Conservation (phyloP, 2,888 invertebrate genomes). For the Pammene aurita region DNA sequence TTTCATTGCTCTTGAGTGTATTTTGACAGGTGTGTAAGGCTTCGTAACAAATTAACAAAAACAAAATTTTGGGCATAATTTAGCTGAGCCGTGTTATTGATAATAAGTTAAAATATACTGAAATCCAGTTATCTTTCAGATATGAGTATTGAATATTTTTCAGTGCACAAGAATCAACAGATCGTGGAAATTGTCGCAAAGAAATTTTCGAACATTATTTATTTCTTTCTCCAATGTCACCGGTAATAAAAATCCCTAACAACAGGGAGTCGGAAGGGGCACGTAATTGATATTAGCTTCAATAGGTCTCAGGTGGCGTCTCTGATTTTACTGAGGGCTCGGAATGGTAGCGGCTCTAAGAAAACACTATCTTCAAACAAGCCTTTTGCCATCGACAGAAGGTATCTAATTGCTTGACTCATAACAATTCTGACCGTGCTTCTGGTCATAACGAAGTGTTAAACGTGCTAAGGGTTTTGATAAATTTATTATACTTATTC, state of each 20-base stretch:
- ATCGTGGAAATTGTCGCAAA: not conserved
- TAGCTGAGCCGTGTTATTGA: too few relatives aligned
- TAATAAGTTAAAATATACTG: too few relatives aligned
- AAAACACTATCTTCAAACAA: not conserved
- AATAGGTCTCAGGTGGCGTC: constrained; percentile 39
- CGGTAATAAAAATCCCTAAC: constrained; percentile 15
- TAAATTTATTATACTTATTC: constrained; percentile 4
- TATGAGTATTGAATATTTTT: too few relatives aligned
- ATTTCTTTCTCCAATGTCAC: constrained; percentile 26
- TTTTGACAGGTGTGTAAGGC: too few relatives aligned
- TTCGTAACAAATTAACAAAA: too few relatives aligned
- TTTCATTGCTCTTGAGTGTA: too few relatives aligned
- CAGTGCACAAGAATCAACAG: too few relatives aligned
- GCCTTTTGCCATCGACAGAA: not conserved
- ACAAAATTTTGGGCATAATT: too few relatives aligned
- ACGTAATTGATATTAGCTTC: constrained; percentile 35
- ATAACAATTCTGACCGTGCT: not conserved
- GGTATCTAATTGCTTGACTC: constrained; percentile 9
- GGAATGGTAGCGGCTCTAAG: not conserved
- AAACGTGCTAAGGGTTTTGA: constrained; percentile 19
- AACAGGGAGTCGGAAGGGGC: constrained; percentile 25
- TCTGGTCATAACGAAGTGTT: constrained; percentile 13
- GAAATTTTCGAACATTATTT: constrained; percentile 8
- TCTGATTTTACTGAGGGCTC: constrained; percentile 27
- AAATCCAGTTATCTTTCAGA: not conserved